phyloP scores from a whole-genome alignment of 2,888 invertebrate species.

The Carcina quercana region DNA sequence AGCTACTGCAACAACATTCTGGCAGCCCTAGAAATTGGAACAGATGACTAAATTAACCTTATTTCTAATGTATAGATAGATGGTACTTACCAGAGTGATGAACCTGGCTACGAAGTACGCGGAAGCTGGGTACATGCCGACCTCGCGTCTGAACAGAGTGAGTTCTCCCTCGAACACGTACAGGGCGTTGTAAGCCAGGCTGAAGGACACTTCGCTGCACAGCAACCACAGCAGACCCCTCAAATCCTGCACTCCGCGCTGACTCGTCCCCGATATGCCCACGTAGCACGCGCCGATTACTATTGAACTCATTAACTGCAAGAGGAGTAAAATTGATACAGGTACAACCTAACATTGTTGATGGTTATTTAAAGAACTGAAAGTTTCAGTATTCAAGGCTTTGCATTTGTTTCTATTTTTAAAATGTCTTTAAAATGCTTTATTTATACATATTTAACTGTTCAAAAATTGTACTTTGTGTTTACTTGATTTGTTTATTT shows the following conservation, averaged over 20 bases:
- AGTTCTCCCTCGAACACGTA: constrained; percentile 56
- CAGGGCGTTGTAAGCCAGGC: constrained; percentile 57
- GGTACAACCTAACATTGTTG: background rate
- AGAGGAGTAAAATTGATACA: too few species aligned
- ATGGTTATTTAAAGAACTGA: background rate
- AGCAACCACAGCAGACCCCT: constrained; percentile 65
- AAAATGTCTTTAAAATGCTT: constrained; percentile 1
- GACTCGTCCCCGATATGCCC: constrained; percentile 54
- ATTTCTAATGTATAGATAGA: too few species aligned
- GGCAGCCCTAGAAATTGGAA: too few species aligned
- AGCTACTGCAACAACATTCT: too few species aligned
- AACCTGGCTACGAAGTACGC: constrained; percentile 55
- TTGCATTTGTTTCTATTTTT: too few species aligned
- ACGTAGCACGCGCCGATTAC: constrained; percentile 54
- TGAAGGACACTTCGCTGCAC: constrained; percentile 64
- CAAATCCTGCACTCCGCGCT: constrained; percentile 60
- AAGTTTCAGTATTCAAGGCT: background rate
- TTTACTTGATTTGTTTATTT: too few species aligned
- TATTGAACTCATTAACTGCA: constrained; percentile 52
- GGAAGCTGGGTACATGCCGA: constrained; percentile 52
- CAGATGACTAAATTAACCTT: too few species aligned
- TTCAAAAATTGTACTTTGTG: too few species aligned
- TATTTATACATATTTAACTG: constrained; percentile 1
- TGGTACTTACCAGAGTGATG: constrained; percentile 50
- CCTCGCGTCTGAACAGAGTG: constrained; percentile 56